A percentile compares a stretch with the other conserved stretches of the same genome.
Conservation (phyloP, 2,113 vertebrate species). For the Phylloscopus trochilus region DNA sequence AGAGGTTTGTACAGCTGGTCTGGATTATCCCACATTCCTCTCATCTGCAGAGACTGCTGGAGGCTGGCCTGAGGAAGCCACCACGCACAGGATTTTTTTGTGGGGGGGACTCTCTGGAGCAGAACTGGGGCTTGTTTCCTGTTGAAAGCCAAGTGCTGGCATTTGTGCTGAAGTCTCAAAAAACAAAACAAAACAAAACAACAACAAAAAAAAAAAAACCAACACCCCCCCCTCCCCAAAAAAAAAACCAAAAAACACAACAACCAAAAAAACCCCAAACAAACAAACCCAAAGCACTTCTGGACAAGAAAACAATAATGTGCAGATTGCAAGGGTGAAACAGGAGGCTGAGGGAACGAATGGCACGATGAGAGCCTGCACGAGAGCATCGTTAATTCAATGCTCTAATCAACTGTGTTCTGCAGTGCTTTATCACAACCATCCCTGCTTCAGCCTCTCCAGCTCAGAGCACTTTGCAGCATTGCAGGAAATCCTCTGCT, state of each 20-base stretch:
- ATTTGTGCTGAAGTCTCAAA: slow-evolving; percentile 14
- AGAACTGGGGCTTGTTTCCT: neutral
- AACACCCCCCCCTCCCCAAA: too few relatives aligned
- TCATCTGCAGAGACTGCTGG: neutral
- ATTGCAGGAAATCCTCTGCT: slow-evolving; percentile 52
- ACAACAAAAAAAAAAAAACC: neutral
- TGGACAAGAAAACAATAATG: slow-evolving; percentile 20
- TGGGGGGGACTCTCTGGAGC: neutral
- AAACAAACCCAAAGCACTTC: neutral
- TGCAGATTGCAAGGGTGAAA: slow-evolving; percentile 28
- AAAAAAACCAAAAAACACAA: neutral
- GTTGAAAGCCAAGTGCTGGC: neutral
- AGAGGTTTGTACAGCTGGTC: neutral
- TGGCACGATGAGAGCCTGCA: neutral
- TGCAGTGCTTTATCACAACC: slow-evolving; percentile 52
- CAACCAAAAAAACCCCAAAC: neutral
- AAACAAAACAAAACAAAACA: neutral
- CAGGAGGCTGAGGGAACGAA: neutral
- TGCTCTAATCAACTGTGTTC: slow-evolving; percentile 49
- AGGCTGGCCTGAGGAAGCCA: neutral
- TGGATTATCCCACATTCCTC: neutral
- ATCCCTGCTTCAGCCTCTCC: slow-evolving; percentile 32
- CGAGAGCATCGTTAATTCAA: slow-evolving; percentile 42
- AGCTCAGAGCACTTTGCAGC: slow-evolving; percentile 44
- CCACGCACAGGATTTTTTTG: neutral